Conservation (phyloP, 1,140 invertebrate genomes). For the Cotesia glomerata region DNA sequence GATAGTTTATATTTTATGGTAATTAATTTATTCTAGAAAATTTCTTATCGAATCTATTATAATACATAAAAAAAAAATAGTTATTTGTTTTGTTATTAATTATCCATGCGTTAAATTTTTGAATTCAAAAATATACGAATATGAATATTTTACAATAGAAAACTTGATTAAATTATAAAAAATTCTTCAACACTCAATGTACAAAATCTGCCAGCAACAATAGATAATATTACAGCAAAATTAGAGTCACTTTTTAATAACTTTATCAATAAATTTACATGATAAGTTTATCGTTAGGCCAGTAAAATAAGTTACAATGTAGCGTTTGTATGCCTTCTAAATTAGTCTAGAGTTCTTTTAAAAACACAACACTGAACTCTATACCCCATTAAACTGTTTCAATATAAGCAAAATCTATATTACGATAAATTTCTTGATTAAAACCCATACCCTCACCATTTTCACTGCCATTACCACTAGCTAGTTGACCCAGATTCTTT, state of each 20-base stretch:
- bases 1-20: background rate
- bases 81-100: too few relatives aligned
- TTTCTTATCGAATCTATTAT: too few relatives aligned
- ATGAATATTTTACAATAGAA: too few relatives aligned
- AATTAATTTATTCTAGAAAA: too few relatives aligned
- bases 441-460: constrained; percentile 67
- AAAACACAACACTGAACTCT: constrained; percentile 85
- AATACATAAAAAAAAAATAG: too few relatives aligned
- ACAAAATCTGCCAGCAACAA: constrained; percentile 90
- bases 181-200: constrained; percentile 97
- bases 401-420: constrained; percentile 92
- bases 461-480: constrained; percentile 47
- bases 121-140: too few relatives aligned
- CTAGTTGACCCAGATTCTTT: constrained; percentile 48
- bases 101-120: too few relatives aligned
- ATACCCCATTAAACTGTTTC: constrained; percentile 79
- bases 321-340: constrained; percentile 84
- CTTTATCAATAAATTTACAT: constrained; percentile 92
- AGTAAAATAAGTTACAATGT: constrained; percentile 76
- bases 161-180: constrained; percentile 82
- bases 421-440: constrained; percentile 76
- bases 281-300: constrained; percentile 95
- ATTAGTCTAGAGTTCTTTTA: constrained; percentile 88
- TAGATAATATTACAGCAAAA: constrained; percentile 81
- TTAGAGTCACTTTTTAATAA: constrained; percentile 94